Conservation (phyloP, 2,113 vertebrate species). For the Oncorhynchus gorbuscha region DNA sequence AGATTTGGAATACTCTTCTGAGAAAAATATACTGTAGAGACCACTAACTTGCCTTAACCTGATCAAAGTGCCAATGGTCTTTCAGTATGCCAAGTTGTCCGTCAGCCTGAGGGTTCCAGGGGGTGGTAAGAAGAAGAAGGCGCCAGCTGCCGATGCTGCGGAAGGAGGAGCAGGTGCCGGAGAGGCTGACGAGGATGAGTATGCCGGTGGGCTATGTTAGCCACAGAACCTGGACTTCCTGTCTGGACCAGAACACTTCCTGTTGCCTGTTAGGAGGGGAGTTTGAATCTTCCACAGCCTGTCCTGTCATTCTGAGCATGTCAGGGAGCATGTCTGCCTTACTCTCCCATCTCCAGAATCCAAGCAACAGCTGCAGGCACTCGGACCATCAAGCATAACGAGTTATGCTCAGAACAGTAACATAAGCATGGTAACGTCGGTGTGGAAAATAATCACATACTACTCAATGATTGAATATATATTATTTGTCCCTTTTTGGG, state of each 20-base stretch:
- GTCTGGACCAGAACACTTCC: conserved; percentile 1
- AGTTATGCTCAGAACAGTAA: no score
- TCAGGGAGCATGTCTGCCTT: neutral
- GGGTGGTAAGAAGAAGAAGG: conserved; percentile 81
- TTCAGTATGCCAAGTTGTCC: conserved; percentile 86
- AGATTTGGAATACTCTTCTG: no score
- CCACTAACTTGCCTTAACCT: no score
- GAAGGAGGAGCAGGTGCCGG: conserved; percentile 4
- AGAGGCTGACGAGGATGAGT: conserved; percentile 48
- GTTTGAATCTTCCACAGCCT: neutral
- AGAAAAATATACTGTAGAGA: no score
- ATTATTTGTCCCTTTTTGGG: neutral
- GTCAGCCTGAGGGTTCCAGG: conserved; percentile 81
- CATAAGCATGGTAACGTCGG: conserved; percentile 2
- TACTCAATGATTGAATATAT: neutral
- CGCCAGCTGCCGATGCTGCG: conserved; percentile 27
- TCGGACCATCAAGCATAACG: neutral
- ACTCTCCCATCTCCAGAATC: neutral
- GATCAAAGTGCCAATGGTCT: conserved; percentile 10
- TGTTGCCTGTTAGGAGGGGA: neutral
- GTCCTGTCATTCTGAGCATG: neutral
- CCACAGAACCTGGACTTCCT: neutral
- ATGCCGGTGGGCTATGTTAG: conserved; percentile 55
- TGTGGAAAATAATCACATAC: neutral
- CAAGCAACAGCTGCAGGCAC: neutral